Percentiles rank a stretch among this genome's conserved stretches.
phyloP scores from a whole-genome alignment of 2,888 invertebrate genomes.

The Schizaphis graminum region DNA sequence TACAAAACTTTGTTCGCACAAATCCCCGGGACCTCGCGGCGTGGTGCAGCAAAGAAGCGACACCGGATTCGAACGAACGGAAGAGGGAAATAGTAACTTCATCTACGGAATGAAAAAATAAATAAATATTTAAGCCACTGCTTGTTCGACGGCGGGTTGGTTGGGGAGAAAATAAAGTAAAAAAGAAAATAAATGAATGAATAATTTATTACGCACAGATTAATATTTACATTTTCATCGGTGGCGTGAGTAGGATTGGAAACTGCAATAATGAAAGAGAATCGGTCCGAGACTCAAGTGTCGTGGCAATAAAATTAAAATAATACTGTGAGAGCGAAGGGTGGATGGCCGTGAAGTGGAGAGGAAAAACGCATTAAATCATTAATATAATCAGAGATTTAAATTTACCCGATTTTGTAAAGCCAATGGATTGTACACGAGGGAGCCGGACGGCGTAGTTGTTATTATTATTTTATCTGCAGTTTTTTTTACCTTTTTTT shows the following conservation, averaged over 20 bases:
- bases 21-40: not conserved
- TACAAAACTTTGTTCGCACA: conserved; percentile 34
- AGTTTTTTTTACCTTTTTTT: conserved; percentile 15
- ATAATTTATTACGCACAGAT: conserved; percentile 61
- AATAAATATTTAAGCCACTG: conserved; percentile 56
- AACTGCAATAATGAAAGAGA: conserved; percentile 43
- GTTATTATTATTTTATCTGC: conserved; percentile 5
- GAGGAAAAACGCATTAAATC: conserved; percentile 50
- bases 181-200: conserved; percentile 30
- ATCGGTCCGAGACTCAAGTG: conserved; percentile 49
- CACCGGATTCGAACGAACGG: conserved; percentile 10
- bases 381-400: conserved; percentile 61
- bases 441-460: not conserved
- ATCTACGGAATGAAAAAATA: not conserved
- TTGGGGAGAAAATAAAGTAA: not conserved
- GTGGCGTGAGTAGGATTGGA: conserved; percentile 49
- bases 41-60: not conserved
- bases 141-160: not conserved
- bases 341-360: not conserved
- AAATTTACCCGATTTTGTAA: conserved; percentile 39
- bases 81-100: conserved; percentile 1
- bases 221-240: conserved; percentile 63
- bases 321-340: not conserved
- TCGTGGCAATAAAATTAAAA: conserved; percentile 55
- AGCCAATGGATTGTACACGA: not conserved